These are phyloP conservation scores for Chamaetylas fuelleborni DNA, from an alignment of 2,113 vertebrate species.

Conservation along the genomic window DNA sequence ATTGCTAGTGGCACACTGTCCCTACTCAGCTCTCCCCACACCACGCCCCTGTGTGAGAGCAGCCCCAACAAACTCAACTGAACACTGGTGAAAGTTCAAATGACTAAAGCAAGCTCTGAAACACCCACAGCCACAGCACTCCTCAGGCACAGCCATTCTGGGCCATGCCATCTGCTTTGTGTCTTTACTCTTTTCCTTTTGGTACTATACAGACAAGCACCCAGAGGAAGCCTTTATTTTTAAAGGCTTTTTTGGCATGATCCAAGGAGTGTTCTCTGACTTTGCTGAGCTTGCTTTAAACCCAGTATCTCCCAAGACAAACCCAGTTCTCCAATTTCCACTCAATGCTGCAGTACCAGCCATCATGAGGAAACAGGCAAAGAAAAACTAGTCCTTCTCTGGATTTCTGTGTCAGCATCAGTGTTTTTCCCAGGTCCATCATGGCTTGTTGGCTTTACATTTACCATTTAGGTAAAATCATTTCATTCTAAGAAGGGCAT, in stretches of 20 bases:
- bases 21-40: neutral
- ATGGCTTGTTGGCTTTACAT: accelerated
- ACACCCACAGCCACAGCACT: neutral
- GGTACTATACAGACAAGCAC: neutral
- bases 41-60: neutral
- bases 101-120: neutral
- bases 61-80: neutral
- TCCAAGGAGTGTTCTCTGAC: neutral
- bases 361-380: neutral
- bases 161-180: neutral
- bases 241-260: neutral
- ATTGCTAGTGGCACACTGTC: accelerated
- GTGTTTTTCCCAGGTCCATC: neutral
- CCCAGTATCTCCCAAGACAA: neutral
- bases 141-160: neutral
- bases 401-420: neutral
- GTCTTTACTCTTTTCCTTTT: neutral
- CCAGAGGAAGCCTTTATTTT: neutral
- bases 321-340: neutral
- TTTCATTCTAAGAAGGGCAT: neutral
- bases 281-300: neutral
- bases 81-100: neutral
- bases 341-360: neutral
- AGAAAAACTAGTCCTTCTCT: neutral
- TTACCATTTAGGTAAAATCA: neutral